Conservation (phyloP, 2,888 invertebrate genomes). For the Pyrgus malvae region DNA sequence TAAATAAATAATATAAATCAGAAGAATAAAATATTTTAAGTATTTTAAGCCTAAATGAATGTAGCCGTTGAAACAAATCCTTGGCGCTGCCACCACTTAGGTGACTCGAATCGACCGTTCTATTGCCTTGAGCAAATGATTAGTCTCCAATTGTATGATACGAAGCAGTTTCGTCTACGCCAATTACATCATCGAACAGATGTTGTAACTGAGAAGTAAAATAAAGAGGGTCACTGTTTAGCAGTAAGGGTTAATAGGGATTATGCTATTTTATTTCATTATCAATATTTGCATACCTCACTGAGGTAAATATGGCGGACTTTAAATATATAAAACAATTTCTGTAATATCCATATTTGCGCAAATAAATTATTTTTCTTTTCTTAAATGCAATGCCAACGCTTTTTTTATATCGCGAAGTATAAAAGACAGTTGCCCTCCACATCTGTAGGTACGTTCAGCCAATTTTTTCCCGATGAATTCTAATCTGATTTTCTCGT, state of each 20-base stretch:
- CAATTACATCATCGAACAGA: constrained; percentile 38
- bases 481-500: too few relatives aligned
- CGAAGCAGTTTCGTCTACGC: constrained; percentile 31
- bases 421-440: too few relatives aligned
- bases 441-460: too few relatives aligned
- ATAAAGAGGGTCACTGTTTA: background rate
- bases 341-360: too few relatives aligned
- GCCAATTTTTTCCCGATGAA: too few relatives aligned
- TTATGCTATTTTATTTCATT: background rate
- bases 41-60: background rate
- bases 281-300: too few relatives aligned
- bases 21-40: background rate
- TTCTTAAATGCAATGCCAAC: too few relatives aligned
- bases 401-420: too few relatives aligned
- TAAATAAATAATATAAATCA: background rate
- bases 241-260: background rate
- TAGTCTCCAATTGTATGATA: constrained; percentile 50
- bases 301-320: too few relatives aligned
- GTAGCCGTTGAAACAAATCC: constrained; percentile 36
- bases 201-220: constrained; percentile 30
- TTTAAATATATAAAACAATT: too few relatives aligned
- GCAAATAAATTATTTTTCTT: too few relatives aligned
- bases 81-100: constrained; percentile 35
- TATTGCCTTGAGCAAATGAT: constrained; percentile 67
- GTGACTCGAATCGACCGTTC: constrained; percentile 45